phyloP scores from a whole-genome alignment of 2,797 vertebrate genomes.

The Cebuella pygmaea region DNA sequence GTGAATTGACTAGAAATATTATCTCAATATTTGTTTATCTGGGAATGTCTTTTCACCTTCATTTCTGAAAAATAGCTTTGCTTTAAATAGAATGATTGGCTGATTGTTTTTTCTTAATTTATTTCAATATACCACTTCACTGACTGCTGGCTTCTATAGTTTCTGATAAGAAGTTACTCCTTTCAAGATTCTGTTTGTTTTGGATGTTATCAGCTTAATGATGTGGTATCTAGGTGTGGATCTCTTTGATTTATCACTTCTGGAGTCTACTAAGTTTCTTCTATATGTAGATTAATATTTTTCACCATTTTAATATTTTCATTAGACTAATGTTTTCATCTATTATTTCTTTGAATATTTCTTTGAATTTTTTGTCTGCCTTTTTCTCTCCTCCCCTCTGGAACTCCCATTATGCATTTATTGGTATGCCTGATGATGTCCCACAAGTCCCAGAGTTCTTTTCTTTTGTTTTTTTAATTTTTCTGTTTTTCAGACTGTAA shows the following conservation, averaged over 20 bases:
- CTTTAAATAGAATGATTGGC: neutral
- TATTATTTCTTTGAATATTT: neutral
- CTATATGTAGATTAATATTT: neutral
- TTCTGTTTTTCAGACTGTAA: too few species aligned
- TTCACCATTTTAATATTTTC: neutral
- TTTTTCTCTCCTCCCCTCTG: neutral
- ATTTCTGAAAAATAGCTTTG: neutral
- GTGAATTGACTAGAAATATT: neutral
- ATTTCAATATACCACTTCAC: neutral
- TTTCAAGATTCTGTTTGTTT: neutral
- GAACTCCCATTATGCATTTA: neutral
- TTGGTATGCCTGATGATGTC: too few species aligned
- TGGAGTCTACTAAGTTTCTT: neutral
- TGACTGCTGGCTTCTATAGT: neutral
- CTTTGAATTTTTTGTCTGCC: neutral
- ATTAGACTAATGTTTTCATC: neutral
- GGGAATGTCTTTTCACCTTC: too few species aligned
- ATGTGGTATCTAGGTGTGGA: neutral
- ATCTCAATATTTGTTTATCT: neutral
- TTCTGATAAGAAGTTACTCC: neutral
- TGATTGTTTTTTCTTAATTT: neutral
- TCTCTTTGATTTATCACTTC: neutral
- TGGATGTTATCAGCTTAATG: neutral
- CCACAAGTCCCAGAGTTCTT: too few species aligned
- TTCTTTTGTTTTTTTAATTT: too few species aligned